Conservation (phyloP, 2,113 vertebrate species). For the Daboia siamensis region DNA sequence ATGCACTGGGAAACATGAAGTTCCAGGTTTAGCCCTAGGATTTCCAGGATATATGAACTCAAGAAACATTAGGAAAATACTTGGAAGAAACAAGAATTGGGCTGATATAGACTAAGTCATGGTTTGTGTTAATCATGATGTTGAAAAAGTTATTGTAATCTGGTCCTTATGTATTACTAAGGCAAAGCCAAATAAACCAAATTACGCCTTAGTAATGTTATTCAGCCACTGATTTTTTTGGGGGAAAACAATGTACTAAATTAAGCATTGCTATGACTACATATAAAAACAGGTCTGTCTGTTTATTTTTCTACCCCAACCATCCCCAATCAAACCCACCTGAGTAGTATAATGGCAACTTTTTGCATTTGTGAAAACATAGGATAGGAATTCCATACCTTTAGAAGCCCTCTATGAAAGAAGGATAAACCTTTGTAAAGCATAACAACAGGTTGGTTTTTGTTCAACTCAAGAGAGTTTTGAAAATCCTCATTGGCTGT, state of each 20-base stretch:
- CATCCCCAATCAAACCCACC: background rate
- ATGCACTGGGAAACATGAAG: background rate
- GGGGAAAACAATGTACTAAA: background rate
- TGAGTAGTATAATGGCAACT: background rate
- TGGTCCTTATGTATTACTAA: background rate
- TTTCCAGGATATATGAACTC: background rate
- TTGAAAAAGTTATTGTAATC: background rate
- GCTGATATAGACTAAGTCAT: background rate
- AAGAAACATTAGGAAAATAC: background rate
- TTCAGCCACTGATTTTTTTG: background rate
- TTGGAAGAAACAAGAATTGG: background rate
- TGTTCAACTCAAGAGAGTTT: conserved; percentile 90
- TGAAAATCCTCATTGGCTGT: conserved; percentile 94
- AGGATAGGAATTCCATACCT: conserved; percentile 69
- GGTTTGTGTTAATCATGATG: background rate
- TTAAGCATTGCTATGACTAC: background rate
- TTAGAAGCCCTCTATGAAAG: conserved; percentile 95
- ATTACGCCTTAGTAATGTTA: background rate
- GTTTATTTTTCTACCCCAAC: background rate
- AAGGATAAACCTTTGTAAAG: conserved; percentile 96
- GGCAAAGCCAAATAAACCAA: background rate
- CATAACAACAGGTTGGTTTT: conserved; percentile 94
- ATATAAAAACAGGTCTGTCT: background rate
- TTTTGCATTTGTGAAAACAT: background rate
- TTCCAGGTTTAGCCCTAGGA: background rate